A percentile compares a stretch with the other conserved stretches of the same genome.
phyloP scores from a whole-genome alignment of 2,888 invertebrate genomes.

The Chloroclystis v-ata region DNA sequence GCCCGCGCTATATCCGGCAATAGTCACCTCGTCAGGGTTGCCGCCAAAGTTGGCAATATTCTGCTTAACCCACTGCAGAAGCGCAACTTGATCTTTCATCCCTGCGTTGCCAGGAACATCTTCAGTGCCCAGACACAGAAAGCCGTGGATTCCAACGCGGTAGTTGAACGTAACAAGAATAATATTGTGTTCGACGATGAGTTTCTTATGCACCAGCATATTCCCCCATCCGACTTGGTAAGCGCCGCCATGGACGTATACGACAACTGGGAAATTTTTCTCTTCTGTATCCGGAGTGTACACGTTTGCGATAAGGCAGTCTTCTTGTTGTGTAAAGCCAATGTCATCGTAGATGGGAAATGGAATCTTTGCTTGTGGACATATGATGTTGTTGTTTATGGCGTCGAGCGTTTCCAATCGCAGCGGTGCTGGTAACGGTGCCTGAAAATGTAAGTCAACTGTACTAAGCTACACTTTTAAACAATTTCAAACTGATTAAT shows the following conservation, averaged over 20 bases:
- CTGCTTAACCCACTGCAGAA: too few relatives aligned
- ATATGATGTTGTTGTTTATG: slow-evolving; percentile 1
- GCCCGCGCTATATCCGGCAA: slow-evolving; percentile 41
- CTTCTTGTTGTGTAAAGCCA: slow-evolving; percentile 32
- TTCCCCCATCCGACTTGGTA: slow-evolving; percentile 32
- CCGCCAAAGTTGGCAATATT: too few relatives aligned
- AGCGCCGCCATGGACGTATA: slow-evolving; percentile 42
- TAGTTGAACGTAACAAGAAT: slow-evolving; percentile 38
- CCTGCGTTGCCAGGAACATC: slow-evolving; percentile 45
- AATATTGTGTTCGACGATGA: slow-evolving; percentile 31
- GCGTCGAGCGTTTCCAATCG: slow-evolving; percentile 1
- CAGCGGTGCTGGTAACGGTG: slow-evolving; percentile 33
- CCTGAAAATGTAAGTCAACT: slow-evolving; percentile 34
- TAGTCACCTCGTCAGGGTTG: slow-evolving; percentile 43
- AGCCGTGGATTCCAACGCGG: slow-evolving; percentile 37
- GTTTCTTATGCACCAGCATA: slow-evolving; percentile 14
- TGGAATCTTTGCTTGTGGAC: neutral
- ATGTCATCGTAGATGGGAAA: neutral
- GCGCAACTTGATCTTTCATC: slow-evolving; percentile 48
- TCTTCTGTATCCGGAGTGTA: slow-evolving; percentile 45
- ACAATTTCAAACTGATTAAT: too few relatives aligned
- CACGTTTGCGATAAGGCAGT: slow-evolving; percentile 53
- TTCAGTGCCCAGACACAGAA: slow-evolving; percentile 39
- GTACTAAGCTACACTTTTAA: too few relatives aligned
- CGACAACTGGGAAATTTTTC: too few relatives aligned